A percentile compares a stretch with the other conserved stretches of the same genome.
phyloP scores from a whole-genome alignment of 2,797 vertebrate genomes.

The Mareca strepera region DNA sequence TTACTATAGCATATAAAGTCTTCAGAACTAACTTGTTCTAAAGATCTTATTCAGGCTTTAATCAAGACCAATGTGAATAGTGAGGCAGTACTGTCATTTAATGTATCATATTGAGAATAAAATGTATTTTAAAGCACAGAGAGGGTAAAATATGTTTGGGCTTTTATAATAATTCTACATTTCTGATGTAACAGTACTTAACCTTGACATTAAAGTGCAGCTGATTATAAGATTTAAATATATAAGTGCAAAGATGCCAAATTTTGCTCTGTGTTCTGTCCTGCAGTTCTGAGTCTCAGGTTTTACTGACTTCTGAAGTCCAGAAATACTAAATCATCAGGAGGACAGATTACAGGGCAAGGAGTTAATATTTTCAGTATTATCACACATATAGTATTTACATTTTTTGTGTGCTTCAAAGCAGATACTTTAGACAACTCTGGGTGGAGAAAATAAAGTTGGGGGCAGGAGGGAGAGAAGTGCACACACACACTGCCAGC shows the following conservation, averaged over 20 bases:
- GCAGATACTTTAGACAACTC: background rate
- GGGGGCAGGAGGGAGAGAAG: background rate
- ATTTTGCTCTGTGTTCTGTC: background rate
- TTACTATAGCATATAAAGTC: background rate
- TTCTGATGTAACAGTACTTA: slow-evolving; percentile 27
- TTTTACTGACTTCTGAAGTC: background rate
- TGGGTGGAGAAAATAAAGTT: background rate
- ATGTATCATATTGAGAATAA: slow-evolving; percentile 15
- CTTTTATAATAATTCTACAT: slow-evolving; percentile 15
- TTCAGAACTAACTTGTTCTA: slow-evolving; percentile 28
- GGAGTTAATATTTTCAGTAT: background rate
- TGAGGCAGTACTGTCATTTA: slow-evolving; percentile 13
- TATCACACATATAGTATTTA: background rate
- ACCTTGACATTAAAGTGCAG: background rate
- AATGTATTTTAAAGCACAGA: background rate
- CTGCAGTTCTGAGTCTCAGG: background rate
- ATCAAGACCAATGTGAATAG: slow-evolving; percentile 37
- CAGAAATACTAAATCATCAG: background rate
- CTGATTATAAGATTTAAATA: background rate
- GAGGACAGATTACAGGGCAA: slow-evolving; percentile 3
- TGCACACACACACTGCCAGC: background rate
- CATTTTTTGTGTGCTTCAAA: background rate
- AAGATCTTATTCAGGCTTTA: slow-evolving; percentile 44
- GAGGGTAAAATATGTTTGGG: background rate
- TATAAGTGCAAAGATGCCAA: background rate